Evolutionary conservation across 35 echinoderm and acorn worm genomes (phyloP).

Genomic region (Anneissia japonica): DNA sequence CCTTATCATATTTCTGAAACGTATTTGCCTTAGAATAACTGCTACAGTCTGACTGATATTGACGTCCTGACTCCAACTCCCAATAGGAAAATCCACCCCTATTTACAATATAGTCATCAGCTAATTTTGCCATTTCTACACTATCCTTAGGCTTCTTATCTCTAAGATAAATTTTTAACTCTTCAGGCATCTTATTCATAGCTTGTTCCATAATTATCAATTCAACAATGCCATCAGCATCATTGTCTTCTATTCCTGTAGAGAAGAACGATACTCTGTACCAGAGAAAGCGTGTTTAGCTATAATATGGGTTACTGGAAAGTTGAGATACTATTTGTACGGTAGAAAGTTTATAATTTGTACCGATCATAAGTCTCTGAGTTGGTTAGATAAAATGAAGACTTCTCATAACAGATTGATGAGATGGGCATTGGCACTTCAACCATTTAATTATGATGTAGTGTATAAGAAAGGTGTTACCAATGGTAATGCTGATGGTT

Average conservation of each 20-base stretch:
- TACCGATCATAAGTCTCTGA: not conserved
- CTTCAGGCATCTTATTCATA: conserved; percentile 2
- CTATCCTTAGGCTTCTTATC: not conserved
- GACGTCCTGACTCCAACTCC: no score
- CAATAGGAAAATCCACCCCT: not conserved
- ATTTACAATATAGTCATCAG: not conserved
- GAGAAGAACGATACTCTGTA: not conserved
- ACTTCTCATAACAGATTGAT: not conserved
- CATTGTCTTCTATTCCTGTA: not conserved
- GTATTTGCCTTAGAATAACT: no score
- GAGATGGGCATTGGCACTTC: not conserved
- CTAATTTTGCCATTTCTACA: not conserved
- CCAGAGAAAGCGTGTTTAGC: not conserved
- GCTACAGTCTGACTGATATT: no score
- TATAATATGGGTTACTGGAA: not conserved
- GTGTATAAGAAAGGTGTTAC: not conserved
- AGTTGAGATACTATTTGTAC: not conserved
- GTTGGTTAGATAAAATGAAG: not conserved
- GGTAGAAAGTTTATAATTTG: not conserved
- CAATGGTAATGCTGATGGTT: not conserved
- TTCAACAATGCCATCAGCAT: conserved; percentile 16
- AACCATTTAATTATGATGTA: not conserved
- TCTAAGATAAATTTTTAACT: not conserved
- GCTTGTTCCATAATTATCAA: conserved; percentile 26
- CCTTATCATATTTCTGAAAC: no score